Conservation (phyloP, 1,140 invertebrate species). For the Aphaenogaster ashmeadi region DNA sequence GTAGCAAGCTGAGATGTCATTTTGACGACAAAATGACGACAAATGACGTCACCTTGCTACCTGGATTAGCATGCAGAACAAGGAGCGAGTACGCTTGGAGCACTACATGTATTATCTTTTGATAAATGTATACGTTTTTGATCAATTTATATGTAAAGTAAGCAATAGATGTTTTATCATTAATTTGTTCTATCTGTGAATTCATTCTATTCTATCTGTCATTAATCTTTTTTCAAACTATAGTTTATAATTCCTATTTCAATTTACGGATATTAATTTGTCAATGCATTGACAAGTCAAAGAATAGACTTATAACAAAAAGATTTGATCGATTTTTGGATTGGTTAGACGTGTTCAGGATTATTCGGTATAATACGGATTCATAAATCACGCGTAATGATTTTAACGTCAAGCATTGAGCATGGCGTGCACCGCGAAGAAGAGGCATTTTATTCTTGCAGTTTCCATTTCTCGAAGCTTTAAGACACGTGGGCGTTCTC, state of each 20-base stretch:
- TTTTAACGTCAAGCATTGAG: conserved; percentile 19
- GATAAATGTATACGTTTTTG: background rate
- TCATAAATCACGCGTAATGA: conserved; percentile 59
- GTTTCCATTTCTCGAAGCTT: conserved; percentile 26
- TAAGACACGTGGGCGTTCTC: conserved; percentile 52
- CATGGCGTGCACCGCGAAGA: background rate
- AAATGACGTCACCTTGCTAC: too few species aligned
- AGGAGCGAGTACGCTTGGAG: background rate
- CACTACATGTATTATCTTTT: background rate
- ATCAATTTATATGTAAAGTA: background rate
- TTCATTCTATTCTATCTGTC: background rate
- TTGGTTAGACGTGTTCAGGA: background rate
- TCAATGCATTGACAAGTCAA: conserved; percentile 9
- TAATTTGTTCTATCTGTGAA: background rate
- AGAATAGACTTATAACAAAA: background rate
- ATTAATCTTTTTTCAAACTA: background rate
- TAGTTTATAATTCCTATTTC: background rate
- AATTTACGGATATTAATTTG: conserved; percentile 19
- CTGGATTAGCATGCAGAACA: too few species aligned
- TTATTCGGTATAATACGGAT: background rate
- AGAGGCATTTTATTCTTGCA: conserved; percentile 41
- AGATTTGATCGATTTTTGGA: background rate
- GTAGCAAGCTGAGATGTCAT: too few species aligned
- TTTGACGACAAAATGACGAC: too few species aligned
- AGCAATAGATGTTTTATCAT: background rate